Base-by-base conservation (phyloP, 2,113 vertebrate species). In the Neolamprologus sp. region DNA sequence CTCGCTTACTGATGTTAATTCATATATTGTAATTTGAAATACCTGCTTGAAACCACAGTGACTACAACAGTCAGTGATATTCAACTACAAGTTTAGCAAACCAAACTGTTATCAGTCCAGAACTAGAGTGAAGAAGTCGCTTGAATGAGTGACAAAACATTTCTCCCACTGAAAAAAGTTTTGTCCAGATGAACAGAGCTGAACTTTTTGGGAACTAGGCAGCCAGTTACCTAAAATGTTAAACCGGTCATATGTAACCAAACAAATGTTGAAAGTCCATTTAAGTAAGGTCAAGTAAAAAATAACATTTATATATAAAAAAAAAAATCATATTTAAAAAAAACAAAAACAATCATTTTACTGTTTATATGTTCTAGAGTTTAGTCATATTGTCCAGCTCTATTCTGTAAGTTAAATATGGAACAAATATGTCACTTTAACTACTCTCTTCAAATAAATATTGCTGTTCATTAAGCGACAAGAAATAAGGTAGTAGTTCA, bases 381-480 rank as follows among this genome's bases (percentile, higher is more conserved):
- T 89, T 82, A 73, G 73, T 91, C 78, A 86, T 85, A 90, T 93
- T 94, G 87, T 93, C 91, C 91, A 90, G 82, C 91, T 82, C 86
- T 87, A 79, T 75, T 91, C 90, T 92, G 16, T 81, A 82, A 78
- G 85, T 91, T 89, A 86, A 73, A 80, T 87, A 87, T 91, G 87
- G 82, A 92, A 85, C 55, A 88, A 89, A 87, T 90, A 83, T 94
- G 89, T 93, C 91, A 94, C 89, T 90, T 90, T 92, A 93, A 88
- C 83, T 93, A 78, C 88, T 91, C 88, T 92, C 82, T 92, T 93
- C 89, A 42, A 94, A 94, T 94, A 94, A 94, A 93, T 92, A 89
- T 91, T 92, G 88, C 92, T 93, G 92, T 91, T 92, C 80, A 49
- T 87, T 75, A 91, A 92, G 63, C 79, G 51, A 81, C 71, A 82